Evolutionary conservation across 2,113 vertebrate genomes (phyloP).

Genomic region (Clupea harengus): DNA sequence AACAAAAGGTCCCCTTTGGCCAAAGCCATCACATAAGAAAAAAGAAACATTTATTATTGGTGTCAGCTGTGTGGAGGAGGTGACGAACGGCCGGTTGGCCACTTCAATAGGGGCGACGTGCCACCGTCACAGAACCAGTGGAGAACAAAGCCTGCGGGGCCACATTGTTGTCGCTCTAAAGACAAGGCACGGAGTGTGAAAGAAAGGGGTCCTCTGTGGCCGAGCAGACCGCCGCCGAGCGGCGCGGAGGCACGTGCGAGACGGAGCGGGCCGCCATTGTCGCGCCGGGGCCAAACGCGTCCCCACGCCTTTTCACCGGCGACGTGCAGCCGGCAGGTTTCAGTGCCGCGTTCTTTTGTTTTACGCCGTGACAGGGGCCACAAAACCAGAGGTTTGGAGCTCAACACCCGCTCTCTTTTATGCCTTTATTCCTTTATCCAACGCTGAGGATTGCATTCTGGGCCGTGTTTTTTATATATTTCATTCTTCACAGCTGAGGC

Average conservation of each 20-base stretch:
- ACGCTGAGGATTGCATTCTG: background rate
- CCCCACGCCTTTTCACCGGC: background rate
- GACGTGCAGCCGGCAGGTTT: slow-evolving; percentile 27
- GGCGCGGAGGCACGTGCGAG: slow-evolving; percentile 12
- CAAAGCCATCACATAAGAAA: slow-evolving; percentile 52
- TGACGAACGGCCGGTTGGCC: background rate
- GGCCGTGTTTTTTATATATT: background rate
- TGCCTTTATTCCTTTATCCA: background rate
- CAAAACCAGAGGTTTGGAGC: background rate
- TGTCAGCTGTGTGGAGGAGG: background rate
- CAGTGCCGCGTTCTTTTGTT: slow-evolving; percentile 41
- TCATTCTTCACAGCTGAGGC: slow-evolving; percentile 17
- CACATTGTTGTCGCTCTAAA: background rate
- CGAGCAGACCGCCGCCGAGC: background rate
- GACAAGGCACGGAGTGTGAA: background rate
- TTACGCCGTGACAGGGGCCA: slow-evolving; percentile 34
- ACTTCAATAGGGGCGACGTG: background rate
- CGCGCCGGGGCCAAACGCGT: background rate
- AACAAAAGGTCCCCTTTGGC: slow-evolving; percentile 30
- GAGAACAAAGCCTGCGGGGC: background rate
- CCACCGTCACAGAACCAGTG: background rate
- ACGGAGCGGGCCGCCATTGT: slow-evolving; percentile 2
- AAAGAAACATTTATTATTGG: slow-evolving; percentile 33
- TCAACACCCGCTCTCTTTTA: background rate
- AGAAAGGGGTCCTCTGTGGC: background rate